Evolutionary conservation across 2,797 vertebrate species (phyloP).

Genomic region (Spondyliosoma cantharus): DNA sequence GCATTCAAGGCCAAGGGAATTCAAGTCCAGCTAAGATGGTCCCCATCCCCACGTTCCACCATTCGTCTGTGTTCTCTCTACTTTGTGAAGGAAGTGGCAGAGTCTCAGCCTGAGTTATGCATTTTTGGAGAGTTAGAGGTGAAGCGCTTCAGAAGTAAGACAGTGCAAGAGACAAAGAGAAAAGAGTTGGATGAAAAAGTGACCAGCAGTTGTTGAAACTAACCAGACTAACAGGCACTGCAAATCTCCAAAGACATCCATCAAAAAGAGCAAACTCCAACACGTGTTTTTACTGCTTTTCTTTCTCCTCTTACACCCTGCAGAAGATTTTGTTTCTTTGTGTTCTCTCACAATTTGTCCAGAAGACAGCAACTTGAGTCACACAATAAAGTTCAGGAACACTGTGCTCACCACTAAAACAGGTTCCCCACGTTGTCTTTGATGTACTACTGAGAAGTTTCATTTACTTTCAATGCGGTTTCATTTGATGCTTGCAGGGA

Average conservation of each 20-base stretch:
- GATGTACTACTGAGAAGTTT: slow-evolving; percentile 21
- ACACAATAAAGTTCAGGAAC: slow-evolving; percentile 67
- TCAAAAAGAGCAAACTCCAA: slow-evolving; percentile 56
- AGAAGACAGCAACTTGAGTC: slow-evolving; percentile 57
- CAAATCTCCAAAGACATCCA: slow-evolving; percentile 55
- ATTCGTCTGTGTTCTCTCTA: slow-evolving; percentile 51
- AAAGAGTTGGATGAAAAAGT: slow-evolving; percentile 51
- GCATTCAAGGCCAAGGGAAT: slow-evolving; percentile 50
- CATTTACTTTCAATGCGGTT: slow-evolving; percentile 18
- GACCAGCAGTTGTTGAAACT: slow-evolving; percentile 63
- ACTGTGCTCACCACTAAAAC: slow-evolving; percentile 10
- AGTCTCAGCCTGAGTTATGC: slow-evolving; percentile 54
- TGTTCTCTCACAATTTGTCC: slow-evolving; percentile 39
- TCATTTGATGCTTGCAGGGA: slow-evolving; percentile 23
- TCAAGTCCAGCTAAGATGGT: slow-evolving; percentile 44
- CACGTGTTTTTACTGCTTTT: slow-evolving; percentile 46
- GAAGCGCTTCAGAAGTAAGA: slow-evolving; percentile 40
- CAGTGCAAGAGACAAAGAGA: slow-evolving; percentile 17
- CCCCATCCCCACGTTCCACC: neutral
- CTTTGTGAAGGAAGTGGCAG: slow-evolving; percentile 49
- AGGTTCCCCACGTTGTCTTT: slow-evolving; percentile 8
- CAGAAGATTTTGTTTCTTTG: slow-evolving; percentile 38
- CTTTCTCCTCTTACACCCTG: slow-evolving; percentile 41
- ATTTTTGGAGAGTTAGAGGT: slow-evolving; percentile 37
- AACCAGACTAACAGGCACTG: slow-evolving; percentile 63